phyloP scores from a whole-genome alignment of 2,888 invertebrate genomes.

The Caenorhabditis sp. region DNA sequence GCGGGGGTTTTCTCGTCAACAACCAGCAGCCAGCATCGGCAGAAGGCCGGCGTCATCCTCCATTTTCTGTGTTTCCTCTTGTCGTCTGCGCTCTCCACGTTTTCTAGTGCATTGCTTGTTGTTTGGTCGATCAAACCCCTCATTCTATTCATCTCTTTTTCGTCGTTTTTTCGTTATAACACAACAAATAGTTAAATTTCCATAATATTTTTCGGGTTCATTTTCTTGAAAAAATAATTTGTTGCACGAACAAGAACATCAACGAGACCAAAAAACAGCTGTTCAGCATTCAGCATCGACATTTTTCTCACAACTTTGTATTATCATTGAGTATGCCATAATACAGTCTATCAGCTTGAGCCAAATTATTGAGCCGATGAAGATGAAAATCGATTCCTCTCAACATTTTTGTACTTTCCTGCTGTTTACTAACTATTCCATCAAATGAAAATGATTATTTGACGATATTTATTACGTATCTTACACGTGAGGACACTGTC shows the following conservation, averaged over 20 bases:
- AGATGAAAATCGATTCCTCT: too few relatives aligned
- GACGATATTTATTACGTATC: too few relatives aligned
- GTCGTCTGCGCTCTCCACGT: neutral
- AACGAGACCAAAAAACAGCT: neutral
- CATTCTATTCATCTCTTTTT: slow-evolving; percentile 11
- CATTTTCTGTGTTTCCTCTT: neutral
- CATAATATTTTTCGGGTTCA: neutral
- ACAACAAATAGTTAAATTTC: neutral
- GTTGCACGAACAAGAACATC: neutral
- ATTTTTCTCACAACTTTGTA: neutral
- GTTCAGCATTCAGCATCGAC: neutral
- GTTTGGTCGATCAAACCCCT: slow-evolving; percentile 20
- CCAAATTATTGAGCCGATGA: too few relatives aligned
- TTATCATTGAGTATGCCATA: neutral
- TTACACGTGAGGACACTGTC: too few relatives aligned
- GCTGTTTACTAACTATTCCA: too few relatives aligned
- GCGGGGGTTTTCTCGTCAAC: neutral
- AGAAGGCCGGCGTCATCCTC: neutral
- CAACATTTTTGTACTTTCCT: too few relatives aligned
- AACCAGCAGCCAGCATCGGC: neutral
- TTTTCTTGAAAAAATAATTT: neutral
- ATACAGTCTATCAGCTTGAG: too few relatives aligned
- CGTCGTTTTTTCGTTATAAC: neutral
- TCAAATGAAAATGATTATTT: too few relatives aligned
- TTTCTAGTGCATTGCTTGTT: slow-evolving; percentile 19